Conservation (phyloP, 1,140 invertebrate species). For the Ditylenchus dipsaci region DNA sequence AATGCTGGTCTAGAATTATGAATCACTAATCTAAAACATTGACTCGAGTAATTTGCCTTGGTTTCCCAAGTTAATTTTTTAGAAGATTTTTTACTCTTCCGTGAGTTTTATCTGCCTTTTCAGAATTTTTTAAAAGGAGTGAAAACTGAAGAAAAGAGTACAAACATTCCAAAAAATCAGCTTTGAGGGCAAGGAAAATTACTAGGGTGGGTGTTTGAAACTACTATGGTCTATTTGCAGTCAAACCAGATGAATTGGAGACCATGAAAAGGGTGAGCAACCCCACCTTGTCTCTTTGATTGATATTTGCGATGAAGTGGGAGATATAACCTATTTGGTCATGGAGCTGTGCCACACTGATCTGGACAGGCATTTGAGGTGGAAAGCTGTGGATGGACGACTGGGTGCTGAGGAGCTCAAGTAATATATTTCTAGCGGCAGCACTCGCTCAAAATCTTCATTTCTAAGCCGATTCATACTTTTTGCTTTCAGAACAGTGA, state of each 20-base stretch:
- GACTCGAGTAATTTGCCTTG: too few relatives aligned
- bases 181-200: too few relatives aligned
- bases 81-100: too few relatives aligned
- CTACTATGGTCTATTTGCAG: not conserved
- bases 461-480: not conserved
- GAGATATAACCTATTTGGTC: slow-evolving; percentile 42
- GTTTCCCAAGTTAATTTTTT: too few relatives aligned
- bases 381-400: slow-evolving; percentile 12
- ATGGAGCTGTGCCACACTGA: slow-evolving; percentile 53
- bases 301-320: slow-evolving; percentile 47
- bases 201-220: too few relatives aligned
- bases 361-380: slow-evolving; percentile 43
- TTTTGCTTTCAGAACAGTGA: slow-evolving; percentile 37
- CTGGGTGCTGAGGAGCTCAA: slow-evolving; percentile 18
- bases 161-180: too few relatives aligned
- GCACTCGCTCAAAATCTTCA: too few relatives aligned
- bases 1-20: too few relatives aligned
- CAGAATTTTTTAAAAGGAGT: too few relatives aligned
- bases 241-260: slow-evolving; percentile 37
- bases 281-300: slow-evolving; percentile 41
- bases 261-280: slow-evolving; percentile 34
- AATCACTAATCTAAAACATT: too few relatives aligned
- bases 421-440: slow-evolving; percentile 10
- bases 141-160: too few relatives aligned
- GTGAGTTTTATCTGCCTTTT: too few relatives aligned